A percentile compares a stretch with the other conserved stretches of the same genome.
phyloP scores from a whole-genome alignment of 2,113 vertebrate genomes.

The Semicossyphus pulcher region DNA sequence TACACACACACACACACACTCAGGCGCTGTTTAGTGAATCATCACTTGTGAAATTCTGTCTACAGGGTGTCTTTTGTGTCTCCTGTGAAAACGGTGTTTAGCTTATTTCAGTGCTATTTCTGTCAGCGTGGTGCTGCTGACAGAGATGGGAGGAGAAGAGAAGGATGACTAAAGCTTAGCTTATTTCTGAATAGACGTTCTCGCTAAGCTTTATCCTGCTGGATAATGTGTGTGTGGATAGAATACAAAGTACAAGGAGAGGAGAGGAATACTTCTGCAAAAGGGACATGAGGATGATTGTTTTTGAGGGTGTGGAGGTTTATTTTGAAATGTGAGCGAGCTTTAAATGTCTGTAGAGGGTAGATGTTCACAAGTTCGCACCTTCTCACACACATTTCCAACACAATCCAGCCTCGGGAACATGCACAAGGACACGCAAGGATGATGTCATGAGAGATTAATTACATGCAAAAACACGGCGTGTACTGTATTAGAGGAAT shows the following conservation, averaged over 20 bases:
- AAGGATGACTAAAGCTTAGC: slow-evolving; percentile 53
- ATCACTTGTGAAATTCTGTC: slow-evolving; percentile 50
- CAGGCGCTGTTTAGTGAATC: slow-evolving; percentile 50
- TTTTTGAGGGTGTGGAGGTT: slow-evolving; percentile 1
- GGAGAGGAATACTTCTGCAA: neutral
- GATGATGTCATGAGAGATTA: slow-evolving; percentile 63
- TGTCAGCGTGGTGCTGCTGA: slow-evolving; percentile 40
- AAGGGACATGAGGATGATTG: slow-evolving; percentile 3
- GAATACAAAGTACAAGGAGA: slow-evolving; percentile 4
- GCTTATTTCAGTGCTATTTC: slow-evolving; percentile 64
- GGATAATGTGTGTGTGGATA: slow-evolving; percentile 35
- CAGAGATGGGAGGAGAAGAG: slow-evolving; percentile 53
- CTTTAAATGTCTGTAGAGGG: neutral
- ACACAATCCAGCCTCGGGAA: slow-evolving; percentile 14
- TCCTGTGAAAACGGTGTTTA: slow-evolving; percentile 53
- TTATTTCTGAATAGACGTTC: slow-evolving; percentile 54
- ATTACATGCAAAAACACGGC: slow-evolving; percentile 48
- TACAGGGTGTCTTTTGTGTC: slow-evolving; percentile 55
- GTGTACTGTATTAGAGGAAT: slow-evolving; percentile 9
- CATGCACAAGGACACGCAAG: slow-evolving; percentile 47
- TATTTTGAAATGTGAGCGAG: slow-evolving; percentile 1
- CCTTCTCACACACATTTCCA: slow-evolving; percentile 14
- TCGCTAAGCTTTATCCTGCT: slow-evolving; percentile 50
- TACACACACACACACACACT: slow-evolving; percentile 21
- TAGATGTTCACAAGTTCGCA: slow-evolving; percentile 34